Percentiles rank a stretch among this genome's conserved stretches.
These are phyloP conservation scores for Teinopalpus imperialis DNA, from an alignment of 2,888 invertebrate species.

Conservation along the genomic window DNA sequence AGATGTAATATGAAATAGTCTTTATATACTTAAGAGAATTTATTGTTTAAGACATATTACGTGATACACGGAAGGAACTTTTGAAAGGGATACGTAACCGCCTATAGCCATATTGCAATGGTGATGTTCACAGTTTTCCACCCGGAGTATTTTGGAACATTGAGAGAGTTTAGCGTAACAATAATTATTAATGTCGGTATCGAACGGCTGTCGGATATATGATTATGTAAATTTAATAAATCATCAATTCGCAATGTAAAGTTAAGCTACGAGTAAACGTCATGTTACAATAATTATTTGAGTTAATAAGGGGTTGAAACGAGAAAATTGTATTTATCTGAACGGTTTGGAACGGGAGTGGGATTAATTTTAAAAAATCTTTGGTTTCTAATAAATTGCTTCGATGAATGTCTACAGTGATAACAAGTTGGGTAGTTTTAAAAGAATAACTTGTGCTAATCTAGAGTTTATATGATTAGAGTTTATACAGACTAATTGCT, in stretches of 20 bases:
- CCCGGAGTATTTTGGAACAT: conserved; percentile 52
- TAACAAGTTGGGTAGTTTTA: background rate
- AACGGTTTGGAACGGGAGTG: background rate
- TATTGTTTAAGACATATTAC: conserved; percentile 27
- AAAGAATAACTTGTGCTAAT: no score
- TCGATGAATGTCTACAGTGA: background rate
- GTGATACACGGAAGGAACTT: conserved; percentile 36
- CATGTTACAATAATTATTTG: conserved; percentile 14
- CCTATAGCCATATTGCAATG: conserved; percentile 55
- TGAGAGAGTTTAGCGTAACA: conserved; percentile 54
- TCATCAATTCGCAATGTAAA: conserved; percentile 34
- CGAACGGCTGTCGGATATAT: conserved; percentile 37
- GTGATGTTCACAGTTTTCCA: conserved; percentile 59
- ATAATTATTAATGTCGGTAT: conserved; percentile 55
- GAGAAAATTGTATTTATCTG: background rate
- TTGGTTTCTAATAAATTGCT: background rate
- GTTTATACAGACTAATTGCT: no score
- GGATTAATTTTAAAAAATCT: background rate
- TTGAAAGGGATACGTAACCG: conserved; percentile 54
- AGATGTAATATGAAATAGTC: no score
- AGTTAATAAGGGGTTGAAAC: conserved; percentile 4
- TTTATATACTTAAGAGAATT: no score
- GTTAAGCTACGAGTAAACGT: conserved; percentile 25
- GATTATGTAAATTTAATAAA: conserved; percentile 22
- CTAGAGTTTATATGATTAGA: no score